These are phyloP conservation scores for Adelognathus sp. DNA, from an alignment of 2,888 invertebrate genomes.

Conservation along the genomic window DNA sequence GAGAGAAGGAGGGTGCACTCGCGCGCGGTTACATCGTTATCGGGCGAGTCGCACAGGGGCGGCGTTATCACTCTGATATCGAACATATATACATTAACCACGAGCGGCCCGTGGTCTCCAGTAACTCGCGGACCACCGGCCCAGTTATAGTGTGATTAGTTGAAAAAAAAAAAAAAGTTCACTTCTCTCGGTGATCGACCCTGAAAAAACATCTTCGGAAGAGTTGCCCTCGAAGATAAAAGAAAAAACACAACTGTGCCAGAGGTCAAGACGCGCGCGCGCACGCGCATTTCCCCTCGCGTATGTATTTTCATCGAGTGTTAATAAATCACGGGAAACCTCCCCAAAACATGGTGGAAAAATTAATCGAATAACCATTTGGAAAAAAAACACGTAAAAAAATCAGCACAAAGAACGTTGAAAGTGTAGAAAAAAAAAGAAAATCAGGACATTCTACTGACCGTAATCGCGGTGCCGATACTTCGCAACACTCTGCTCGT, in stretches of 20 bases:
- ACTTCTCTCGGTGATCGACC: constrained; percentile 8
- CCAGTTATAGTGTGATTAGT: constrained; percentile 65
- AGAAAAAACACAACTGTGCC: neutral
- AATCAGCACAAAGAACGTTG: neutral
- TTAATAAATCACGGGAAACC: neutral
- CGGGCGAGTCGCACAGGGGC: constrained; percentile 68
- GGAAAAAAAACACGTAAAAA: neutral
- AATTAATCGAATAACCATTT: too few species aligned
- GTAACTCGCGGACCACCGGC: constrained; percentile 75
- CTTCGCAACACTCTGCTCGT: constrained; percentile 56
- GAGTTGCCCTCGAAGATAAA: neutral
- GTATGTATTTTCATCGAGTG: neutral
- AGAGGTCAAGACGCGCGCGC: neutral
- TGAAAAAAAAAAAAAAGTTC: constrained; percentile 24
- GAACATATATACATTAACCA: constrained; percentile 75
- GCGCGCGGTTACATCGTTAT: constrained; percentile 65
- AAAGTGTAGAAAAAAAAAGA: neutral
- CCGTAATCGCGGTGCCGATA: constrained; percentile 67
- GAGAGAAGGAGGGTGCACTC: too few species aligned
- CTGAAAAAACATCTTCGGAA: neutral
- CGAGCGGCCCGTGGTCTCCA: constrained; percentile 72
- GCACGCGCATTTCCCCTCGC: neutral
- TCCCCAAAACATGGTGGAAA: too few species aligned
- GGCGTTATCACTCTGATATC: constrained; percentile 77
- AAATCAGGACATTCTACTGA: constrained; percentile 57